Evolutionary conservation across 2,113 vertebrate species (phyloP).

Genomic region (Calonectris borealis): DNA sequence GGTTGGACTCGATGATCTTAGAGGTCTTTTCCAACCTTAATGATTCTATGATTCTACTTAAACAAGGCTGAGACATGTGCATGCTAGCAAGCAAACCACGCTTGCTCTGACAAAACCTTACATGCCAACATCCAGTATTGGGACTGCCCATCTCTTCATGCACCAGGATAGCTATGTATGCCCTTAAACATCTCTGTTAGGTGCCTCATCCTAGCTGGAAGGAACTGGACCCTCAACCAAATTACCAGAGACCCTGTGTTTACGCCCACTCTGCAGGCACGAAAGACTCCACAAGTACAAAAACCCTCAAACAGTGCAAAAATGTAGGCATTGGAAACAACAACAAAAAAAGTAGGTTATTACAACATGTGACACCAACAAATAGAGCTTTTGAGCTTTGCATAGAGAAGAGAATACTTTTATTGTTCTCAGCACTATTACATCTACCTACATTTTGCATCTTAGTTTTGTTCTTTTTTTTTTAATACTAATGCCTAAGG

Average conservation of each 20-base stretch:
- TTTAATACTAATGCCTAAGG: background rate
- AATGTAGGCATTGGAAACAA: background rate
- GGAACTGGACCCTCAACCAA: background rate
- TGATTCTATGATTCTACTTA: background rate
- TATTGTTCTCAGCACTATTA: background rate
- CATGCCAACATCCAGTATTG: rapidly evolving
- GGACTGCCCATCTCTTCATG: background rate
- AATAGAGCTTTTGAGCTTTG: background rate
- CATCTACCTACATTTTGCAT: background rate
- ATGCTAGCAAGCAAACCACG: background rate
- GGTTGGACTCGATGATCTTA: no score
- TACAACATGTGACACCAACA: background rate
- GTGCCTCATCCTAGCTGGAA: background rate
- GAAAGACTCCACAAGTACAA: background rate
- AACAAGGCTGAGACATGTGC: background rate
- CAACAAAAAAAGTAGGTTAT: background rate
- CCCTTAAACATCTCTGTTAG: background rate
- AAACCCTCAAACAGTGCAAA: background rate
- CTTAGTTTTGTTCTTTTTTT: background rate
- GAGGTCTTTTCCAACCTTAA: no score
- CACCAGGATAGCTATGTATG: background rate
- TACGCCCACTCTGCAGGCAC: rapidly evolving
- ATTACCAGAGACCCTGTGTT: background rate
- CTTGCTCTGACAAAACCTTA: background rate
- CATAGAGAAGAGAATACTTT: background rate